Evolutionary conservation across 2,797 vertebrate genomes (phyloP).

Genomic region (Leucoraja ocellata): DNA sequence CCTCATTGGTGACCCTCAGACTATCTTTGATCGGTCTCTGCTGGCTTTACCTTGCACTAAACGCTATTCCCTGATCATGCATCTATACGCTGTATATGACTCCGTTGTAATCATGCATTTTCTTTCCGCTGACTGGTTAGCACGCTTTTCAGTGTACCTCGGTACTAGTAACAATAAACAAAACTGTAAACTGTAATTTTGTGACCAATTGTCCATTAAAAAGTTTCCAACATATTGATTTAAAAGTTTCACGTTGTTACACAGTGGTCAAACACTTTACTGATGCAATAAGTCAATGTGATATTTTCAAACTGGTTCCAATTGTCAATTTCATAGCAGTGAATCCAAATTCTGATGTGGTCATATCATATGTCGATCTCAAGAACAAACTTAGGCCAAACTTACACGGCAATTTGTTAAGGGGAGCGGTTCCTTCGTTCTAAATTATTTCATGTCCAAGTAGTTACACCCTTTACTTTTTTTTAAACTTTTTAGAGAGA

Average conservation of each 20-base stretch:
- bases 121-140: too few relatives aligned
- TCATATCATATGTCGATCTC: neutral
- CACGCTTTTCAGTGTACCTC: too few relatives aligned
- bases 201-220: neutral
- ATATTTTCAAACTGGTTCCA: neutral
- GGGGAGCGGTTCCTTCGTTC: neutral
- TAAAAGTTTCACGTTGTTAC: neutral
- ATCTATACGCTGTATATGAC: too few relatives aligned
- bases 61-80: too few relatives aligned
- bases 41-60: too few relatives aligned
- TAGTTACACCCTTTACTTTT: neutral
- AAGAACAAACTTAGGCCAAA: neutral
- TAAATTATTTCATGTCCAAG: neutral
- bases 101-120: too few relatives aligned
- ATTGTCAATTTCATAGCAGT: neutral
- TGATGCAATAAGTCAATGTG: neutral
- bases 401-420: neutral
- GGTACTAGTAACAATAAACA: too few relatives aligned
- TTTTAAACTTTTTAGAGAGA: neutral
- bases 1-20: too few relatives aligned
- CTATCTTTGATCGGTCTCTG: too few relatives aligned
- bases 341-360: neutral
- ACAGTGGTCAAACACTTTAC: neutral
- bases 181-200: too few relatives aligned
- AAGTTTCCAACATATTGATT: neutral